Percentiles rank a stretch among this genome's conserved stretches.
Conservation (phyloP, 2,113 vertebrate species). For the Chaetura pelagica region DNA sequence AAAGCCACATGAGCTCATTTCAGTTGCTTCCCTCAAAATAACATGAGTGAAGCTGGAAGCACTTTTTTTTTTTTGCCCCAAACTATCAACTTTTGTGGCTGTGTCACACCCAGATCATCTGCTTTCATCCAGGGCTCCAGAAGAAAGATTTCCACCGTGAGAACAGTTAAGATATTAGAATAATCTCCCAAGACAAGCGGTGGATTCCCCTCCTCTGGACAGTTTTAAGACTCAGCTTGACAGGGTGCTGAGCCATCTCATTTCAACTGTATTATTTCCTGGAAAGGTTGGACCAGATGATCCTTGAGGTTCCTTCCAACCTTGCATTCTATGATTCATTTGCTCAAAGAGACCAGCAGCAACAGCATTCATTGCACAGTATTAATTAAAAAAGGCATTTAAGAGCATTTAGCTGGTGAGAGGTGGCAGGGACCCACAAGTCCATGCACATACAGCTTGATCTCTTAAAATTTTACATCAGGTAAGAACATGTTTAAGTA, state of each 20-base stretch:
- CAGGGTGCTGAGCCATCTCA: no score
- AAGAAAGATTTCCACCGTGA: no score
- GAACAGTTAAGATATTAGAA: no score
- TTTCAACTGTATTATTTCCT: no score
- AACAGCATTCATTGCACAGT: no score
- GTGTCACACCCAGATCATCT: not conserved
- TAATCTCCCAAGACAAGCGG: no score
- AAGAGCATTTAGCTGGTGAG: not conserved
- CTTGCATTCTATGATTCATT: no score
- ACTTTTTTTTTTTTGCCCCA: not conserved
- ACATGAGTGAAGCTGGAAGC: not conserved
- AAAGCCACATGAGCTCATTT: not conserved
- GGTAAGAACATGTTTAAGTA: not conserved
- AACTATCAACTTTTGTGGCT: not conserved
- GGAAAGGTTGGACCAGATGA: no score
- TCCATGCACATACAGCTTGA: fast-evolving
- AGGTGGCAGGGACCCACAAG: not conserved
- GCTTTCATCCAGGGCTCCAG: no score
- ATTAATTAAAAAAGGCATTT: not conserved
- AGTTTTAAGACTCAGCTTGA: no score
- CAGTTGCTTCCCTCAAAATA: not conserved
- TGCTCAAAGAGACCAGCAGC: fast-evolving
- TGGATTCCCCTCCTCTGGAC: no score
- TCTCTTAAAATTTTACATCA: not conserved
- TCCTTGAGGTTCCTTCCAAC: no score